Conservation (phyloP, 1,140 invertebrate genomes). For the Asobara japonica region DNA sequence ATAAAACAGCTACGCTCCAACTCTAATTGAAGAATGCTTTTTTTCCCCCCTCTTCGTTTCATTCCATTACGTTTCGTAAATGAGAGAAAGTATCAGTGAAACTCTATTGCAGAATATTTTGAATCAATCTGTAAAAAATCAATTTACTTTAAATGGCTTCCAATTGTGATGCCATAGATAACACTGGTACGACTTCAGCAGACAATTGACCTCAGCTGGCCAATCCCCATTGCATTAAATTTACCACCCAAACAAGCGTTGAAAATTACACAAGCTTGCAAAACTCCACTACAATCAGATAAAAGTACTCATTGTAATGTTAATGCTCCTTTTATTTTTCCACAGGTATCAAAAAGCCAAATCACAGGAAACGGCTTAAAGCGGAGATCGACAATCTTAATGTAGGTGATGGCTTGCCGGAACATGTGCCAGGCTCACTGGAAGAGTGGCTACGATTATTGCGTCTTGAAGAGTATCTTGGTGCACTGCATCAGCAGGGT, state of each 20-base stretch:
- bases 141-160: not conserved
- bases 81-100: not conserved
- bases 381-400: conserved; percentile 95
- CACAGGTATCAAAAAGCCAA: conserved; percentile 90
- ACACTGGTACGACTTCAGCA: not conserved
- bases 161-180: not conserved
- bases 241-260: not conserved
- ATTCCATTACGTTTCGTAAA: not conserved
- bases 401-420: conserved; percentile 91
- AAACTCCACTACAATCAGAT: not conserved
- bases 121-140: not conserved
- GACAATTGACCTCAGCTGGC: not conserved
- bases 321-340: not conserved
- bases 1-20: not conserved
- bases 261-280: conserved; percentile 17
- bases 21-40: conserved; percentile 13
- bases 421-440: conserved; percentile 90
- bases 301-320: not conserved
- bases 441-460: conserved; percentile 94
- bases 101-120: not conserved
- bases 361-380: conserved; percentile 95
- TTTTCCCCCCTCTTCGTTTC: not conserved
- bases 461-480: conserved; percentile 90
- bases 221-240: not conserved
- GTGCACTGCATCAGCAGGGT: conserved; percentile 88